phyloP scores from a whole-genome alignment of 1,140 invertebrate genomes.

The Melanaphis sacchari region DNA sequence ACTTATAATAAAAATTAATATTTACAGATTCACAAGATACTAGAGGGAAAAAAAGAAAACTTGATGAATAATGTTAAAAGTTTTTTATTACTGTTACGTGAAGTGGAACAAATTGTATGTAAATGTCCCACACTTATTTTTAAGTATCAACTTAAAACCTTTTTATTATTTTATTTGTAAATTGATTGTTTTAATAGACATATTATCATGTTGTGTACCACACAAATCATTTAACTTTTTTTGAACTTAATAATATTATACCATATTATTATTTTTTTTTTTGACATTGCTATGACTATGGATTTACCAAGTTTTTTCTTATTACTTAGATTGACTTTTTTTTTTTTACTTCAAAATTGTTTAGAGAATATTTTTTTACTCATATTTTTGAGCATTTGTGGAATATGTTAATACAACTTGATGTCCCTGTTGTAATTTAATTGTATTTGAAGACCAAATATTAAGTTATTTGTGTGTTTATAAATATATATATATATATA shows the following conservation, averaged over 20 bases:
- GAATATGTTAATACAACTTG: constrained; percentile 11
- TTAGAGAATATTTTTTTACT: background rate
- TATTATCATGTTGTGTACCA: constrained; percentile 44
- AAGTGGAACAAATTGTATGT: constrained; percentile 57
- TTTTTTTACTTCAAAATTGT: constrained; percentile 5
- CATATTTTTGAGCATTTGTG: background rate
- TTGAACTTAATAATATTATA: constrained; percentile 45
- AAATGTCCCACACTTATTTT: constrained; percentile 17
- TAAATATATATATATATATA: background rate
- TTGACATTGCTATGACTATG: background rate
- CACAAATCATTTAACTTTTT: constrained; percentile 38
- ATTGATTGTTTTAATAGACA: constrained; percentile 38
- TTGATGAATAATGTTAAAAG: constrained; percentile 34
- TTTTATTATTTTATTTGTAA: constrained; percentile 15
- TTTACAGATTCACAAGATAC: constrained; percentile 46
- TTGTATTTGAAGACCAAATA: constrained; percentile 25
- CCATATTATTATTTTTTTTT: constrained; percentile 29
- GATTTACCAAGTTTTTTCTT: background rate
- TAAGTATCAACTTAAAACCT: constrained; percentile 28
- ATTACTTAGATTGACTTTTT: background rate
- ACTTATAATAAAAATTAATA: background rate
- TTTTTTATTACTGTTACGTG: constrained; percentile 29
- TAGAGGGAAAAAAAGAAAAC: constrained; percentile 48
- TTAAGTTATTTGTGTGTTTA: background rate
- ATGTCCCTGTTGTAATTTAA: background rate